Base-by-base conservation (phyloP, 1,140 invertebrate species). In the Tetramorium parvispinum region DNA sequence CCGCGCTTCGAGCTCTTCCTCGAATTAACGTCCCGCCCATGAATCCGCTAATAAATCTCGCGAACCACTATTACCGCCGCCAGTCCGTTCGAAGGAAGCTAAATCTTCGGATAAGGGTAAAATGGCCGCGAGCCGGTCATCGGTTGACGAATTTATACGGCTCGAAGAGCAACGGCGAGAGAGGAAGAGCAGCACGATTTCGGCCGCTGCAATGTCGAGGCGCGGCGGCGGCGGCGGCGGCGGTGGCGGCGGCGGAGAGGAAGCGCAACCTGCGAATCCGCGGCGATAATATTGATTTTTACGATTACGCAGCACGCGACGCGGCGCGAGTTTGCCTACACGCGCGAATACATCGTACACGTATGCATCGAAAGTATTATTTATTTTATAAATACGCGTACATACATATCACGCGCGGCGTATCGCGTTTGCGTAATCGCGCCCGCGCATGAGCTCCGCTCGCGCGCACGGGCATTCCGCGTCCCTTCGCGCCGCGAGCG, bases 11-110 rank as follows among this genome's bases (percentile, higher is more conserved):
- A 75, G 27, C 77, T 77, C 55, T 70, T 86, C 63, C n/a, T 66
- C 89, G 89, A 90, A 90, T 90, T 90, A 90, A 90, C 89, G 88
- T 89, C 87, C 87, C 76, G 77, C 88, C 68, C 89, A 87, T 86
- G 88, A 87, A 78, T 89, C 88, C 85, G 88, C 88, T 90, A 90
- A 90, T 90, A 90, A 90, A 90, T 90, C 89, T 90, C 85, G 79
- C 61, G 79, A 76, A 77, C 88, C 73, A 76, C 89, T 68, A 85
- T 87, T 90, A 89, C 85, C 75, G 75, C 73, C n/a, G 71, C 21
- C 87, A 53, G 68, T 32, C 53, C 85, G 77, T 32, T 55, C 61
- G 73, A 87, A 89, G 57, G 85, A 89, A 90, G 73, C 85, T 90
- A 90, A 90, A 90, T 89, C 88, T 87, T 76, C 88, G 89, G 85